Evolutionary conservation across 2,888 invertebrate genomes (phyloP).

Genomic region (Nebria brevicollis): DNA sequence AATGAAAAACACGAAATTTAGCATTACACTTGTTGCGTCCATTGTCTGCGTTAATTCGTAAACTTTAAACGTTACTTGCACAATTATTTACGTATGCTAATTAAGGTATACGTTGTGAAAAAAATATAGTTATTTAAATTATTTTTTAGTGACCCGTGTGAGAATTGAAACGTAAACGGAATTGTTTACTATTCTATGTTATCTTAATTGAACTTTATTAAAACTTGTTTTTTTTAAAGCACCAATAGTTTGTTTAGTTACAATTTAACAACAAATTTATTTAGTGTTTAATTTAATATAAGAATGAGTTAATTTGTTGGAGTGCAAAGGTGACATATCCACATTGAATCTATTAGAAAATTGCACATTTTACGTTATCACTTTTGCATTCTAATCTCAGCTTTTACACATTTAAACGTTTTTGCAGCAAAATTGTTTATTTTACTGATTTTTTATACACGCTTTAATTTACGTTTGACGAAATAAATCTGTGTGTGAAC

Average conservation of each 20-base stretch:
- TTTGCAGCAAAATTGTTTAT: too few species aligned
- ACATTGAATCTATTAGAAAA: too few species aligned
- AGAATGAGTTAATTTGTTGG: too few species aligned
- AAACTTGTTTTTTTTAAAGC: not conserved
- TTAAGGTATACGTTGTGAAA: conserved; percentile 27
- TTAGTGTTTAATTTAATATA: not conserved
- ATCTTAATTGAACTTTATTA: conserved; percentile 10
- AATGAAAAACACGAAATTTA: conserved; percentile 12
- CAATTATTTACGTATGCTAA: conserved; percentile 20
- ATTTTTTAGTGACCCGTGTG: conserved; percentile 24
- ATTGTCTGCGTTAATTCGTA: conserved; percentile 16
- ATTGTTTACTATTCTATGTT: conserved; percentile 28
- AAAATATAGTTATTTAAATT: conserved; percentile 25
- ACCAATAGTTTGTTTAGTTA: conserved; percentile 1
- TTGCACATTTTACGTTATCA: too few species aligned
- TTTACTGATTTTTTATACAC: too few species aligned
- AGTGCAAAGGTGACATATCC: too few species aligned
- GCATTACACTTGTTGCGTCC: conserved; percentile 6
- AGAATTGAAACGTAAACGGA: conserved; percentile 21
- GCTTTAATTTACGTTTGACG: too few species aligned
- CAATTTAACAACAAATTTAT: not conserved
- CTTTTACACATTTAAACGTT: too few species aligned
- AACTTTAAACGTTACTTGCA: conserved; percentile 16
- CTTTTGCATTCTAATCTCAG: too few species aligned
- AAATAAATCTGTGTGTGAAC: too few species aligned